phyloP scores from a whole-genome alignment of 1,140 invertebrate species.

The Chionoecetes opilio region DNA sequence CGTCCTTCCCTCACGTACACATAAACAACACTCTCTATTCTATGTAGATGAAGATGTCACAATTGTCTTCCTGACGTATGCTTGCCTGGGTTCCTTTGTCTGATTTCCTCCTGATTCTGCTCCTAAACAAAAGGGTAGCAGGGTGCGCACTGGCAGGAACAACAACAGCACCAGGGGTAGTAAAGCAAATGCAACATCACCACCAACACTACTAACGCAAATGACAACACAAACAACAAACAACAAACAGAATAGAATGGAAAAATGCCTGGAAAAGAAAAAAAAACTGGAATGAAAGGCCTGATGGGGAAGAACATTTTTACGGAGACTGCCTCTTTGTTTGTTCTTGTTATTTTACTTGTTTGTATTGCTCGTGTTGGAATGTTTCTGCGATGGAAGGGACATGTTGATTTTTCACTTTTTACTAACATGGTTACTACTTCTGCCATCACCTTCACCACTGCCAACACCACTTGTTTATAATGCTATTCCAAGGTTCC shows the following conservation, averaged over 20 bases:
- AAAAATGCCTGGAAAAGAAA: not conserved
- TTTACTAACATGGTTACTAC: no score
- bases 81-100: not conserved
- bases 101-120: not conserved
- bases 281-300: not conserved
- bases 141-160: not conserved
- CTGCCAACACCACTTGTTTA: no score
- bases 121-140: not conserved
- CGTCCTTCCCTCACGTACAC: not conserved
- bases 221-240: not conserved
- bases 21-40: not conserved
- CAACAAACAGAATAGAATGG: not conserved
- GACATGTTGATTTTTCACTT: no score
- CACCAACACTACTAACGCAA: not conserved
- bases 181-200: not conserved
- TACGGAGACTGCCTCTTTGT: not conserved
- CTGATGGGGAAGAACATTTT: not conserved
- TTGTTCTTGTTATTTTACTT: not conserved
- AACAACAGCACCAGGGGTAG: not conserved
- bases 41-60: conserved; percentile 1
- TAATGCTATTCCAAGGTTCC: no score
- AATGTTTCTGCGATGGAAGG: no score
- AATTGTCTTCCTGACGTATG: not conserved
- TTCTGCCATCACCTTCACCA: no score
- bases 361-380: not conserved